Evolutionary conservation across 2,888 invertebrate genomes (phyloP).

Genomic region (Cheilosia impressa): DNA sequence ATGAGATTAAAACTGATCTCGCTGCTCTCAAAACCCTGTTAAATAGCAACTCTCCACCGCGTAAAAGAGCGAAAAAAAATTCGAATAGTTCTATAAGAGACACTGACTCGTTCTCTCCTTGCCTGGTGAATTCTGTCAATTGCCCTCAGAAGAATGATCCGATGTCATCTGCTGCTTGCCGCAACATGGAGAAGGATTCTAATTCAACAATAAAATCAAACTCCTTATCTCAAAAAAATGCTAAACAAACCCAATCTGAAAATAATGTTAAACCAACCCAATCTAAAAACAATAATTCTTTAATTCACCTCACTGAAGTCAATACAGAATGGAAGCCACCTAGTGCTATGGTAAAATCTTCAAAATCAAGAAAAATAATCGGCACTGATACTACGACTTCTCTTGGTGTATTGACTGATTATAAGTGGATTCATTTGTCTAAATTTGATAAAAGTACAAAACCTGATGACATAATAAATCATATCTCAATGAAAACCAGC

Average conservation of each 20-base stretch:
- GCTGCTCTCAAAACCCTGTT: too few relatives aligned
- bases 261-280: neutral
- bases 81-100: too few relatives aligned
- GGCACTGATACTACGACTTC: neutral
- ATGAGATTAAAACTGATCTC: slow-evolving; percentile 3
- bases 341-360: neutral
- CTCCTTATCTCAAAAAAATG: neutral
- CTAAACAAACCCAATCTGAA: neutral
- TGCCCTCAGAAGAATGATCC: neutral
- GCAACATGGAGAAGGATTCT: neutral
- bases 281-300: neutral
- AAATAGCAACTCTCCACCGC: too few relatives aligned
- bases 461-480: neutral
- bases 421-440: neutral
- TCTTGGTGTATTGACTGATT: neutral
- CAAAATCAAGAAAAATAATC: neutral
- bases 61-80: too few relatives aligned
- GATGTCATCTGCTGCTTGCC: neutral
- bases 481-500: neutral
- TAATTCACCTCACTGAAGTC: neutral
- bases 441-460: neutral
- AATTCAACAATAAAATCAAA: neutral
- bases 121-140: neutral
- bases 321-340: neutral
- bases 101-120: neutral